Evolutionary conservation across 2,113 vertebrate species (phyloP).

Genomic region (Brachypodius melanocephalos): DNA sequence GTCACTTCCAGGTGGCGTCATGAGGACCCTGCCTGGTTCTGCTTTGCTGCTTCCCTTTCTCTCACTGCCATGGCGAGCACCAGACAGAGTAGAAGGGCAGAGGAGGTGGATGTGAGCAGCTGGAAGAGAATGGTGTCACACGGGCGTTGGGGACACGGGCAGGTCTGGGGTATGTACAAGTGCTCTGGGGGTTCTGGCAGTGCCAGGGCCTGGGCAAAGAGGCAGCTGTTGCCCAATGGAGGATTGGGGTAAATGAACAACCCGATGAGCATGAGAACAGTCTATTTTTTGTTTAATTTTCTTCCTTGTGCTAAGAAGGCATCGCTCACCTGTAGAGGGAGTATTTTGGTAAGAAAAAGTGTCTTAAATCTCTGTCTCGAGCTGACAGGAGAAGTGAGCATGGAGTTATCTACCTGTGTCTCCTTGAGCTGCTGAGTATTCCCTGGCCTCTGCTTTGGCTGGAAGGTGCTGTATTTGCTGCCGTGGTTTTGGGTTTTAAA

Average conservation of each 20-base stretch:
- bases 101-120: not conserved
- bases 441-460: not conserved
- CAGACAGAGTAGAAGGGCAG: fast-evolving
- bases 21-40: not conserved
- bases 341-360: not conserved
- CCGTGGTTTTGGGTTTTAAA: not conserved
- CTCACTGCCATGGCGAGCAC: fast-evolving
- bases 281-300: fast-evolving
- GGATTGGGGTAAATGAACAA: not conserved
- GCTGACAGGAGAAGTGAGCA: not conserved
- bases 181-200: not conserved
- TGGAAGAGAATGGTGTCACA: not conserved
- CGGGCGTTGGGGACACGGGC: fast-evolving
- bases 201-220: not conserved
- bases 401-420: fast-evolving
- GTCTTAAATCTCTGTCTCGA: not conserved
- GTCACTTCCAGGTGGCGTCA: not conserved
- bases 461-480: not conserved
- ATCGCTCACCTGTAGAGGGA: not conserved
- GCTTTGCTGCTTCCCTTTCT: not conserved
- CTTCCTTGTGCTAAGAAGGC: not conserved
- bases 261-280: not conserved
- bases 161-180: not conserved
- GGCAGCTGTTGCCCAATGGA: fast-evolving
- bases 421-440: not conserved